Evolutionary conservation across 1,140 invertebrate genomes (phyloP).

Genomic region (Drosophila kohkoa): DNA sequence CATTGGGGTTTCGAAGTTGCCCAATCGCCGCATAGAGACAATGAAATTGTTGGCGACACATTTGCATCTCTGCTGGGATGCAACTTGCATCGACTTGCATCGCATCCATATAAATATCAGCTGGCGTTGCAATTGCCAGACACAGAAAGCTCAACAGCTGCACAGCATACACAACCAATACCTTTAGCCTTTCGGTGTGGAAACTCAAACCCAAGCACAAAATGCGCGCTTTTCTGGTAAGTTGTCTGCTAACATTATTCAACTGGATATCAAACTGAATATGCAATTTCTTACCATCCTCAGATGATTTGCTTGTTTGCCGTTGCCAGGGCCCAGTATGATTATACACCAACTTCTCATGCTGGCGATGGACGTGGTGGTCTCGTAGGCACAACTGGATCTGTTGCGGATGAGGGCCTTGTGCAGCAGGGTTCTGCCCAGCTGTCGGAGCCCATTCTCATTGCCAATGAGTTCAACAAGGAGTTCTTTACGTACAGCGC

Average conservation of each 20-base stretch:
- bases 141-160: slow-evolving; percentile 61
- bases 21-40: slow-evolving; percentile 25
- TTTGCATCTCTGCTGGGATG: slow-evolving; percentile 31
- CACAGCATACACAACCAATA: slow-evolving; percentile 44
- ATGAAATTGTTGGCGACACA: slow-evolving; percentile 25
- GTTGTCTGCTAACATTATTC: slow-evolving; percentile 10
- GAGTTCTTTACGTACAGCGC: slow-evolving; percentile 72
- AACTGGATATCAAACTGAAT: background rate
- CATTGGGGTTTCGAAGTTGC: slow-evolving; percentile 36
- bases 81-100: slow-evolving; percentile 11
- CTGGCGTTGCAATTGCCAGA: slow-evolving; percentile 44
- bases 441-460: slow-evolving; percentile 54
- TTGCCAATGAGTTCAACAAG: slow-evolving; percentile 68
- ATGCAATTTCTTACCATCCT: background rate
- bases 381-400: slow-evolving; percentile 27
- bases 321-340: slow-evolving; percentile 62
- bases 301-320: slow-evolving; percentile 68
- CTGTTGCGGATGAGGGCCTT: background rate
- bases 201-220: slow-evolving; percentile 46
- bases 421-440: slow-evolving; percentile 49
- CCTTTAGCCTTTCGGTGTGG: slow-evolving; percentile 40
- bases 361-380: slow-evolving; percentile 49
- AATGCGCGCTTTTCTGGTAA: slow-evolving; percentile 75
- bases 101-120: slow-evolving; percentile 61
- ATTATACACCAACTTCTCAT: slow-evolving; percentile 54